These are phyloP conservation scores for Paradisaea rubra DNA, from an alignment of 2,113 vertebrate genomes.

Conservation along the genomic window DNA sequence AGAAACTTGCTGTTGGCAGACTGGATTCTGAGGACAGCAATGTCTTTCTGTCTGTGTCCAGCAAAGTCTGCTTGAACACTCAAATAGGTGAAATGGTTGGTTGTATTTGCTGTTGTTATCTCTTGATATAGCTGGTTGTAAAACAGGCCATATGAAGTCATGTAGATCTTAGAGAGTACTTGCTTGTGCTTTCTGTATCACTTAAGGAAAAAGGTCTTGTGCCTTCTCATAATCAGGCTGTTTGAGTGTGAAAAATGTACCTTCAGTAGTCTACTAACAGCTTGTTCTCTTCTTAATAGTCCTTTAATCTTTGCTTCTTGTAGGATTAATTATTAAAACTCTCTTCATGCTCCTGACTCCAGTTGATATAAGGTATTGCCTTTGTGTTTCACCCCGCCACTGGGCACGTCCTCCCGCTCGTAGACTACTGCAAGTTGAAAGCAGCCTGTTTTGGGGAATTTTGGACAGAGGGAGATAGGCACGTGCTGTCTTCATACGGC, in stretches of 20 bases:
- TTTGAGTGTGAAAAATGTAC: neutral
- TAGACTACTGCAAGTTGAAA: neutral
- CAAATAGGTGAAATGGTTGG: neutral
- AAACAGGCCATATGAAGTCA: neutral
- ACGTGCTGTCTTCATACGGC: neutral
- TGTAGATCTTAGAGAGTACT: neutral
- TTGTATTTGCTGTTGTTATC: neutral
- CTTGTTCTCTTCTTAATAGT: neutral
- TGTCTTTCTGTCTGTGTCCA: rapidly evolving
- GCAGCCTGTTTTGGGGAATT: neutral
- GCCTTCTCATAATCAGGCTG: neutral
- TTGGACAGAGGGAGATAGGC: neutral
- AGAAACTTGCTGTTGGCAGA: neutral
- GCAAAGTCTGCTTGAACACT: neutral
- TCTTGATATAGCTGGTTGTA: neutral
- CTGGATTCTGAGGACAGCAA: neutral
- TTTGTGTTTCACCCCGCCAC: neutral
- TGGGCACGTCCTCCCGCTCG: neutral
- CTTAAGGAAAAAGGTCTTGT: neutral
- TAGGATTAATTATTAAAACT: conserved; percentile 6
- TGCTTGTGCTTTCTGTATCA: neutral
- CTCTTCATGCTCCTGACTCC: neutral
- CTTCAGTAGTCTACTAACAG: neutral
- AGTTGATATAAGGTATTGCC: neutral
- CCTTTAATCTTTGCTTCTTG: neutral